phyloP scores from a whole-genome alignment of 2,797 vertebrate genomes.

The Pseudochromis fuscus region DNA sequence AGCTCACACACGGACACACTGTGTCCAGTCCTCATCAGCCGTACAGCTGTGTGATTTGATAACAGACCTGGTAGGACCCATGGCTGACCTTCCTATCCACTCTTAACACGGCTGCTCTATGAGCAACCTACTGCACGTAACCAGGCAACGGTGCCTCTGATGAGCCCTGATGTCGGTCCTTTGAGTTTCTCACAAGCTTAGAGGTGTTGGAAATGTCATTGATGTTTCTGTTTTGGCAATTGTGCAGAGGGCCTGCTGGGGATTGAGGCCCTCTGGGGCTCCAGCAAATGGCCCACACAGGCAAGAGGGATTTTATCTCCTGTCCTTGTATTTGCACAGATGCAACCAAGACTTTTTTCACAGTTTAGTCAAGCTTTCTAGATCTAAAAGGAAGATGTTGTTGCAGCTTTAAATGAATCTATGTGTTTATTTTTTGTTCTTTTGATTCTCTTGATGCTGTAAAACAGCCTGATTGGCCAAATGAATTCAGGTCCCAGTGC shows the following conservation, averaged over 20 bases:
- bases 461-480: constrained; percentile 28
- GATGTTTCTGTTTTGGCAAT: constrained; percentile 53
- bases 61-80: constrained; percentile 72
- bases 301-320: constrained; percentile 47
- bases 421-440: constrained; percentile 31
- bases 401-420: constrained; percentile 38
- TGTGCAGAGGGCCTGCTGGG: constrained; percentile 39
- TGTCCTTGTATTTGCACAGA: constrained; percentile 12
- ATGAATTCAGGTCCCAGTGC: constrained; percentile 35
- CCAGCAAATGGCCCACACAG: constrained; percentile 12
- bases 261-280: constrained; percentile 27
- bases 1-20: constrained; percentile 20
- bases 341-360: constrained; percentile 37
- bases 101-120: constrained; percentile 57
- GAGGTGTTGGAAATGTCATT: constrained; percentile 24
- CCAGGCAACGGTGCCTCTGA: constrained; percentile 69
- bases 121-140: constrained; percentile 59
- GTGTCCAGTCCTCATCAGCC: constrained; percentile 45
- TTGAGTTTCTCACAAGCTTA: constrained; percentile 35
- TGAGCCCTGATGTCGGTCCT: constrained; percentile 56
- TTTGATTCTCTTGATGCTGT: constrained; percentile 45
- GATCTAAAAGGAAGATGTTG: neutral
- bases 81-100: constrained; percentile 70
- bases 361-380: constrained; percentile 11
- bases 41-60: constrained; percentile 73